phyloP scores from a whole-genome alignment of 2,888 invertebrate genomes.

The Drosophila phalerata region DNA sequence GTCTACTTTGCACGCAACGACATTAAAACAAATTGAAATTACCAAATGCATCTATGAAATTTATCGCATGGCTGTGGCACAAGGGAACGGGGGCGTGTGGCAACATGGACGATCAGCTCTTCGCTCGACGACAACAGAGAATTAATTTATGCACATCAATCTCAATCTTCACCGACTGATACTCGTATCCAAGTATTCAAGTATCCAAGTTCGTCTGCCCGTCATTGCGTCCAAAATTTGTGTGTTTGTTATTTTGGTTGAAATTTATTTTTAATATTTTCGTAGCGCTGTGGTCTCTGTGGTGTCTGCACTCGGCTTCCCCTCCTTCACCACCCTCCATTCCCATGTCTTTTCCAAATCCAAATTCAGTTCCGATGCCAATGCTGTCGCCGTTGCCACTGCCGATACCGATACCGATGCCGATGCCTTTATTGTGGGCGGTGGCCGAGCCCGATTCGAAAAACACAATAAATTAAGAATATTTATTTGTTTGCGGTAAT shows the following conservation, averaged over 20 bases:
- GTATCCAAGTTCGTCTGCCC: conserved; percentile 34
- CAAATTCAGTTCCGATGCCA: conserved; percentile 20
- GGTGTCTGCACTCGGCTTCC: conserved; percentile 25
- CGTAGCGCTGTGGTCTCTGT: conserved; percentile 26
- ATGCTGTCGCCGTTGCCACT: background rate
- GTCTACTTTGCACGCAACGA: conserved; percentile 49
- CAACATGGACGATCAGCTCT: conserved; percentile 19
- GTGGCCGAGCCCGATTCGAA: conserved; percentile 62
- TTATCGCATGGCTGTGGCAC: conserved; percentile 51
- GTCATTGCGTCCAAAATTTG: conserved; percentile 39
- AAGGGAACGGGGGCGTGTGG: background rate
- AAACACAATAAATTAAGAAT: conserved; percentile 79
- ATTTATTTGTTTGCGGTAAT: conserved; percentile 80
- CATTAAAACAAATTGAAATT: conserved; percentile 77
- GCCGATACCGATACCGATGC: background rate
- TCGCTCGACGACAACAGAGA: conserved; percentile 36
- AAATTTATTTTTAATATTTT: conserved; percentile 74
- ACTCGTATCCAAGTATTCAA: background rate
- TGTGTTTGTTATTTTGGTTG: conserved; percentile 65
- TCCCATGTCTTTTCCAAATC: conserved; percentile 14
- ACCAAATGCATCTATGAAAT: conserved; percentile 76
- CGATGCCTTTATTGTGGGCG: conserved; percentile 69
- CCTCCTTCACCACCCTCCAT: conserved; percentile 10
- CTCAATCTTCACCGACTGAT: conserved; percentile 53
- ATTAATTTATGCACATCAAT: conserved; percentile 73